Evolutionary conservation across 2,113 vertebrate genomes (phyloP), one percentile per base, ranked within the genome.

Genomic region (Entelurus aequoreus): DNA sequence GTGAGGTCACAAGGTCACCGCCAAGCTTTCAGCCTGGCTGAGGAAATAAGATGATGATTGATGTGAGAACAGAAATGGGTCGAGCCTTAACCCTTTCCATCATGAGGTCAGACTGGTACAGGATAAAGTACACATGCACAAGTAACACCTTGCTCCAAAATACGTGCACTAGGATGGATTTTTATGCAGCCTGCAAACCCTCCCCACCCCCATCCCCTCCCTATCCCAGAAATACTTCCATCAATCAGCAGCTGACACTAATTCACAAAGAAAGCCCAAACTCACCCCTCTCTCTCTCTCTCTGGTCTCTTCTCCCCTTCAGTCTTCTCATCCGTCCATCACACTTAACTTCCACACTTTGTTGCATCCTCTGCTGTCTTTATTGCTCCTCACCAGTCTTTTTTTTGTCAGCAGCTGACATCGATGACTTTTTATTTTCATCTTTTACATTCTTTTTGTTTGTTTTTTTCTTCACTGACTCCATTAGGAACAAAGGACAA

Each of bases 31-130:
- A 57, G 55, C 55, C 11, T 40, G 40, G 55, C 55, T 12, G 55
- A 19, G 55, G 55, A 40, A 57, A 57, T 57, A 40, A 57, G 55
- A 57, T 36, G 15, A 11, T 57, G 55, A 57, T 57, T 57, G 55
- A 57, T 57, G 40, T 16, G 38, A 42, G 10, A 40, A 57, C 40
- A 44, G 55, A 57, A 44, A 57, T 6, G 40, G 55, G 55, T 57
- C 40, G 9, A 57, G 55, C 55, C 55, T 16, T 57, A 28, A 11
- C 55, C 55, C 16, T 57, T 44, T 57, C 55, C 42, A 57, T 57
- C 55, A 57, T 57, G 40, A 40, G 54, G 55, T 57, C 19, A 44
- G 55, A 57, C 55, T 57, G 10, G 21, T 44, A 40, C 40, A 9
- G 55, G 55, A 46, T 57, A 57, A 44, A 21, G 55, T 57, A 44